phyloP scores from a whole-genome alignment of 2,888 invertebrate species.

The Keiferia lycopersicella region DNA sequence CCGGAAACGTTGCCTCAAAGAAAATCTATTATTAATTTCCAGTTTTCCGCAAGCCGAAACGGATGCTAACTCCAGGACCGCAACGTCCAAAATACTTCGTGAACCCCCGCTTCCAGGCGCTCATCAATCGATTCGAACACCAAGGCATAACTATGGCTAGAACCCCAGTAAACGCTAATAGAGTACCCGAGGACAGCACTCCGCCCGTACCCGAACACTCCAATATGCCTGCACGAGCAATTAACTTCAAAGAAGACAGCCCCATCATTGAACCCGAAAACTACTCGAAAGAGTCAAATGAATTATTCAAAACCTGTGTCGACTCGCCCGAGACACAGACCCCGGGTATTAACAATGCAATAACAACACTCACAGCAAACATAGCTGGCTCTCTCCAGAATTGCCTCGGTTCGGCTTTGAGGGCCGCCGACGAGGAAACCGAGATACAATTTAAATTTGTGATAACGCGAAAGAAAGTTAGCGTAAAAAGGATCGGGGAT shows the following conservation, averaged over 20 bases:
- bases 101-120: slow-evolving; percentile 73
- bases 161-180: slow-evolving; percentile 54
- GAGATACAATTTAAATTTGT: slow-evolving; percentile 76
- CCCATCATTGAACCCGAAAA: slow-evolving; percentile 54
- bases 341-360: slow-evolving; percentile 51
- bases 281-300: slow-evolving; percentile 62
- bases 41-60: slow-evolving; percentile 63
- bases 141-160: slow-evolving; percentile 58
- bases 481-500: slow-evolving; percentile 58
- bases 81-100: slow-evolving; percentile 58
- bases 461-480: slow-evolving; percentile 69
- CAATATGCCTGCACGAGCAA: slow-evolving; percentile 66
- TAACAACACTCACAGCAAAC: slow-evolving; percentile 63
- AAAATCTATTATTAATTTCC: background rate
- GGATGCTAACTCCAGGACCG: slow-evolving; percentile 74
- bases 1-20: no score
- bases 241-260: slow-evolving; percentile 74
- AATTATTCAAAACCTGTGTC: slow-evolving; percentile 65
- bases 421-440: slow-evolving; percentile 66
- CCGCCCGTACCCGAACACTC: slow-evolving; percentile 62
- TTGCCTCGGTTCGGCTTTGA: slow-evolving; percentile 62
- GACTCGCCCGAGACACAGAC: slow-evolving; percentile 53
- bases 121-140: slow-evolving; percentile 70
- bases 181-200: slow-evolving; percentile 58
- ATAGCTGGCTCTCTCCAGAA: slow-evolving; percentile 68